These are phyloP conservation scores for Ptychobarbus kaznakovi DNA, from an alignment of 2,797 vertebrate genomes.

Conservation along the genomic window DNA sequence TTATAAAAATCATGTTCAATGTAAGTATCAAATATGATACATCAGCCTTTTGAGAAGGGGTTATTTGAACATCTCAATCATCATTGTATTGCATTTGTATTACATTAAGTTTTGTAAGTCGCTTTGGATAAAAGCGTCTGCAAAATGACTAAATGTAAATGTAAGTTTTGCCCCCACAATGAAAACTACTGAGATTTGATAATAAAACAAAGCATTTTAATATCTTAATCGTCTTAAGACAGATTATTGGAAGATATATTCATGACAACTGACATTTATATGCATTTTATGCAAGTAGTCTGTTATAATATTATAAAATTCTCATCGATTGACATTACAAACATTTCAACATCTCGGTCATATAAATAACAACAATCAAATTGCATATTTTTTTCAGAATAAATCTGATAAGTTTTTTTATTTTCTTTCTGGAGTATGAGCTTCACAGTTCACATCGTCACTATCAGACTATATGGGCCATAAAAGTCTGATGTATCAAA, in stretches of 20 bases:
- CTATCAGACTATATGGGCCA: not conserved
- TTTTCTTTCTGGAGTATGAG: not conserved
- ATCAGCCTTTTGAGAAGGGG: not conserved
- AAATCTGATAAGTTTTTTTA: not conserved
- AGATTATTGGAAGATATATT: not conserved
- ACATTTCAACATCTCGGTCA: not conserved
- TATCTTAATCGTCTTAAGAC: not conserved
- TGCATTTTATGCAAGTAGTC: not conserved
- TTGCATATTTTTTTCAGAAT: not conserved
- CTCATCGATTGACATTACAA: not conserved
- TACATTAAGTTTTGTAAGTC: not conserved
- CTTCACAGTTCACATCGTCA: not conserved
- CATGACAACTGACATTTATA: not conserved
- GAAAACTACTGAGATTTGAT: not conserved
- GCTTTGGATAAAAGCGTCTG: no score
- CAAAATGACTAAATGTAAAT: no score
- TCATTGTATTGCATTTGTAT: not conserved
- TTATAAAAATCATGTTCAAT: not conserved
- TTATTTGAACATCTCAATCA: not conserved
- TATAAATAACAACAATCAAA: not conserved
- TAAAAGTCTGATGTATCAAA: not conserved
- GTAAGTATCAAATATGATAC: not conserved
- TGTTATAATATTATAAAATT: not conserved
- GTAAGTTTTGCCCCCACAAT: not conserved
- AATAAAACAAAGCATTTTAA: no score